Conservation (phyloP, 2,113 vertebrate genomes). For the Neofelis nebulosa region DNA sequence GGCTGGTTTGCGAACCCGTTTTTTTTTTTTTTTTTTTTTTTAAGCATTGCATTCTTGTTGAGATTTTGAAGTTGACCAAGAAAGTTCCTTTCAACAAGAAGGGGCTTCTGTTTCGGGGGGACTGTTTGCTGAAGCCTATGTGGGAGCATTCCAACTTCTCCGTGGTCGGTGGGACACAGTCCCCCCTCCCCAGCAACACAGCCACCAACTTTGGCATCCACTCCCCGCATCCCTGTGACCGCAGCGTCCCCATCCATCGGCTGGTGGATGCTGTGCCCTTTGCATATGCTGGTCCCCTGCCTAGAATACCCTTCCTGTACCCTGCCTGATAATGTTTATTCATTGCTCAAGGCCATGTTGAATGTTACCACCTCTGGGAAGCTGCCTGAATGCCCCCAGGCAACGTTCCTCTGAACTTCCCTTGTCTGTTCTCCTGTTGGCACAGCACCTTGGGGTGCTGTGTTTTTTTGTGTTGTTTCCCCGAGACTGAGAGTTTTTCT, state of each 20-base stretch:
- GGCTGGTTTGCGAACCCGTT: constrained; percentile 59
- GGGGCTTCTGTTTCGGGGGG: not conserved
- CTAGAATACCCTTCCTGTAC: not conserved
- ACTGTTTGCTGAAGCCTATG: accelerated
- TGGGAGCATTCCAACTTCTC: not conserved
- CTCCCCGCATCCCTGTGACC: not conserved
- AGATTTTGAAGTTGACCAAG: not conserved
- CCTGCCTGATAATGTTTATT: not conserved
- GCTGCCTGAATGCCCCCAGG: not conserved
- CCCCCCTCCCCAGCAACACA: accelerated
- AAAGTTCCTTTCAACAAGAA: not conserved
- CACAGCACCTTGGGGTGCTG: not conserved
- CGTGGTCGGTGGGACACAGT: accelerated
- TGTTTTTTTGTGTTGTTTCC: not conserved
- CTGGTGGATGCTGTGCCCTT: not conserved
- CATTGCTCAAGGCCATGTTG: not conserved
- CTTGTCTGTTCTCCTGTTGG: accelerated
- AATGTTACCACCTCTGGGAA: not conserved
- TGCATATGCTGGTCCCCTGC: not conserved
- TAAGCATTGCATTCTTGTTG: not conserved
- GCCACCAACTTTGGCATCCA: not conserved
- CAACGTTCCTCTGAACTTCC: not conserved
- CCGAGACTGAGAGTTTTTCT: not conserved
- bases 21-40: not conserved
- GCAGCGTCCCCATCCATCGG: not conserved